These are phyloP conservation scores for Bugula neritina DNA, from an alignment of 2,888 invertebrate species.

Conservation along the genomic window DNA sequence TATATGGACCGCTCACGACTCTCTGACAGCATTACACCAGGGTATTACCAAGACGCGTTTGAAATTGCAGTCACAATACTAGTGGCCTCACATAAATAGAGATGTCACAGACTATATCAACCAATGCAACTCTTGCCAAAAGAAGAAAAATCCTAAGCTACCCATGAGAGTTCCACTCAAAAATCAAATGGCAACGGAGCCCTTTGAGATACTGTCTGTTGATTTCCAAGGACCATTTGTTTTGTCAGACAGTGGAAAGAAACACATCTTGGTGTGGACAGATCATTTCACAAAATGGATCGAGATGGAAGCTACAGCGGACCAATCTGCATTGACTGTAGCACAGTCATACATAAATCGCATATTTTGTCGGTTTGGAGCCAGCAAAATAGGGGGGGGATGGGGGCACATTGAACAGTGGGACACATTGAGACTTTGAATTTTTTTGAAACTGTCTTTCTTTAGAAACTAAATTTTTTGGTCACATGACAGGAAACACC, in stretches of 20 bases:
- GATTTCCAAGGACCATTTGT: background rate
- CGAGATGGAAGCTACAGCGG: too few relatives aligned
- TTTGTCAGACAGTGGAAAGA: background rate
- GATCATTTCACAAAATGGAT: too few relatives aligned
- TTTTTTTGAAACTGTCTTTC: background rate
- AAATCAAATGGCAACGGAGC: background rate
- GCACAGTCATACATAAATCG: too few relatives aligned
- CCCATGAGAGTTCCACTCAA: background rate
- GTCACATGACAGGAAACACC: background rate
- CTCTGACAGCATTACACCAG: background rate
- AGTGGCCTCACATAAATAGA: background rate
- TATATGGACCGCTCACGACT: background rate
- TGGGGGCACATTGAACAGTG: background rate
- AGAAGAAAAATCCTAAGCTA: background rate
- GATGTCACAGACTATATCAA: background rate
- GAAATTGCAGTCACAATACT: background rate
- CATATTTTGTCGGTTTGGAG: too few relatives aligned
- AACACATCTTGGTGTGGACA: conserved; percentile 13
- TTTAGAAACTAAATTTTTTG: background rate
- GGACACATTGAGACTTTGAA: background rate
- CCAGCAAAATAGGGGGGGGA: too few relatives aligned
- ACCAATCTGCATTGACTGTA: too few relatives aligned
- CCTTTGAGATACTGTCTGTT: background rate
- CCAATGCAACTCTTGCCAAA: background rate
- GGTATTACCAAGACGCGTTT: background rate